phyloP scores from a whole-genome alignment of 1,140 invertebrate genomes.

The Drosophila equinoxialis region DNA sequence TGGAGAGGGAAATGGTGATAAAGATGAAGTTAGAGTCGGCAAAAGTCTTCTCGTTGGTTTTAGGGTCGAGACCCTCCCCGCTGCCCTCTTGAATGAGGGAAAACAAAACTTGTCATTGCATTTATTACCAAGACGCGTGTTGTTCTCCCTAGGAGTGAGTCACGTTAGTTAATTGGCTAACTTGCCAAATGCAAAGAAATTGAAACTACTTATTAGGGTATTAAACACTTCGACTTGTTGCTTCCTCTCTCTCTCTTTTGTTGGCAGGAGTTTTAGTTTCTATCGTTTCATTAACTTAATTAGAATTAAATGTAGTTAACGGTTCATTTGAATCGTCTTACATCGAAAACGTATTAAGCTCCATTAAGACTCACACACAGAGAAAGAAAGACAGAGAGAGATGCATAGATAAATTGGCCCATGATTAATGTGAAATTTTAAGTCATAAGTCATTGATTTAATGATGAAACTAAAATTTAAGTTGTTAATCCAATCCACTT shows the following conservation, averaged over 20 bases:
- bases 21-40: constrained; percentile 23
- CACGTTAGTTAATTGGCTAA: too few species aligned
- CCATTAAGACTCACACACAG: constrained; percentile 52
- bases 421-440: not conserved
- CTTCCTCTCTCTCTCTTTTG: not conserved
- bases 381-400: not conserved
- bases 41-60: constrained; percentile 2
- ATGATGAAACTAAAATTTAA: too few species aligned
- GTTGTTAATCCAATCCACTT: constrained; percentile 6
- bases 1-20: not conserved
- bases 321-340: constrained; percentile 72
- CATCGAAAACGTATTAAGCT: constrained; percentile 65
- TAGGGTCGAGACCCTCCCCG: not conserved
- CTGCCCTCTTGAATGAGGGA: not conserved
- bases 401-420: not conserved
- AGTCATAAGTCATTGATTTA: too few species aligned
- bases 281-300: constrained; percentile 64
- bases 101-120: constrained; percentile 63
- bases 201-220: not conserved
- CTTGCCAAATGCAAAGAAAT: too few species aligned
- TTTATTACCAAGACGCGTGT: constrained; percentile 78
- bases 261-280: not conserved
- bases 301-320: constrained; percentile 80
- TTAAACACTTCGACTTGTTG: not conserved
- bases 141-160: constrained; percentile 20